Base-by-base conservation (phyloP, 2,888 invertebrate species). In the Odontothrips loti region DNA sequence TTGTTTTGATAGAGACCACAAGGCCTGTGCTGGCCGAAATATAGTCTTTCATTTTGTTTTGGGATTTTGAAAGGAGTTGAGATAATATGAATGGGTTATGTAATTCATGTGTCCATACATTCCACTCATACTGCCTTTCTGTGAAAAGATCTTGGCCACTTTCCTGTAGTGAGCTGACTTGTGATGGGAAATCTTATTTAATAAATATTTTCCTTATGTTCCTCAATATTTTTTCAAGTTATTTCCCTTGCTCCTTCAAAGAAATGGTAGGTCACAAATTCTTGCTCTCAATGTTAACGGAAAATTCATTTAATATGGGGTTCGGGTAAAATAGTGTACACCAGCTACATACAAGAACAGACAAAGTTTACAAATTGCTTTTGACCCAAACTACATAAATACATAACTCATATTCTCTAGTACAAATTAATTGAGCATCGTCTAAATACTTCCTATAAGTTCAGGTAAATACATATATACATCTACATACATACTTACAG, bases 401-500 rank as follows among this genome's bases (percentile, higher is more conserved):
- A 75, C 68, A 75, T 11, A 4, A 27, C 12, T 27, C 27, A 75
- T 12, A 27, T 75, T 27, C 23, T 58, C 58, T 17, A 75, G 23
- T 75, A 75, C 68, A 75, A 75, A 75, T 75, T 75, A 75, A 75
- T 75, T 75, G 68, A 75, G 68, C 68, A 75, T 23, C 23, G 11
- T 27, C 27, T 75, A 75, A 23, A 23, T 75, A 27, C 68, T 23
- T 23, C 23, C 11, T 75, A 10, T 27, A 75, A 27, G 23, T 75
- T 27, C 12, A 75, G 8, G 23, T 27, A 23, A 12, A 27, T 27
- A 23, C 23, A 12, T 27, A 75, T 23, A 27, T 27, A 75, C 23
- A 23, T 75, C 23, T 75, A 75, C 68, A 75, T 75, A 75, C 68
- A 75, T 75, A 75, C 68, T 75, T 75, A 75, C 68, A 75, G 23